phyloP scores from a whole-genome alignment of 2,113 vertebrate species.

The Hystrix brachyura region DNA sequence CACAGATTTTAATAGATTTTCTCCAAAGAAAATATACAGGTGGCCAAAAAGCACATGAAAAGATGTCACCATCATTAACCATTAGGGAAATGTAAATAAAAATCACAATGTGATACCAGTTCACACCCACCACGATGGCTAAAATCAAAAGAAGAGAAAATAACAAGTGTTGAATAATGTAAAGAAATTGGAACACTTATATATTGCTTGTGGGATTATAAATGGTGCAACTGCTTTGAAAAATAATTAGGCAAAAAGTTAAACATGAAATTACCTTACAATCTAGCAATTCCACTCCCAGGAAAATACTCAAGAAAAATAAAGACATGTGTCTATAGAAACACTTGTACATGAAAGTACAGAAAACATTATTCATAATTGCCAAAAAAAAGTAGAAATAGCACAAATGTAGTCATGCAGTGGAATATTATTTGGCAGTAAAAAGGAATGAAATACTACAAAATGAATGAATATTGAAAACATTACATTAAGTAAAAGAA shows the following conservation, averaged over 20 bases:
- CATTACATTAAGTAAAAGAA: conserved; percentile 9
- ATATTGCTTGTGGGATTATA: background rate
- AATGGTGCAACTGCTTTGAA: conserved; percentile 23
- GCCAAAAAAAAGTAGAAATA: background rate
- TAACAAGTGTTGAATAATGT: background rate
- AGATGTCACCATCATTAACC: background rate
- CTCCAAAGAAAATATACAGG: conserved; percentile 51
- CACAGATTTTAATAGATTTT: conserved; percentile 34
- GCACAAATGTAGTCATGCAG: background rate
- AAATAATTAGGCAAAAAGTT: conserved; percentile 41
- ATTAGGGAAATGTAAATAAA: conserved; percentile 40
- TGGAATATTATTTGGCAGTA: conserved; percentile 35
- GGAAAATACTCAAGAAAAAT: conserved; percentile 16
- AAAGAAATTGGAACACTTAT: background rate
- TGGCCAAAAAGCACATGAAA: conserved; percentile 35
- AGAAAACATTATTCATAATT: conserved; percentile 11
- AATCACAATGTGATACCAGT: background rate
- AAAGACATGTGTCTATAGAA: background rate
- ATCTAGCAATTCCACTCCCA: background rate
- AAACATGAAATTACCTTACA: background rate
- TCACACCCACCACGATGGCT: background rate
- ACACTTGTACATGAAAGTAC: background rate
- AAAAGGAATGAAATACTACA: background rate
- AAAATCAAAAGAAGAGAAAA: conserved; percentile 55
- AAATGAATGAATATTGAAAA: background rate